Evolutionary conservation across 2,888 invertebrate genomes (phyloP).

Genomic region (Metellina segmentata): DNA sequence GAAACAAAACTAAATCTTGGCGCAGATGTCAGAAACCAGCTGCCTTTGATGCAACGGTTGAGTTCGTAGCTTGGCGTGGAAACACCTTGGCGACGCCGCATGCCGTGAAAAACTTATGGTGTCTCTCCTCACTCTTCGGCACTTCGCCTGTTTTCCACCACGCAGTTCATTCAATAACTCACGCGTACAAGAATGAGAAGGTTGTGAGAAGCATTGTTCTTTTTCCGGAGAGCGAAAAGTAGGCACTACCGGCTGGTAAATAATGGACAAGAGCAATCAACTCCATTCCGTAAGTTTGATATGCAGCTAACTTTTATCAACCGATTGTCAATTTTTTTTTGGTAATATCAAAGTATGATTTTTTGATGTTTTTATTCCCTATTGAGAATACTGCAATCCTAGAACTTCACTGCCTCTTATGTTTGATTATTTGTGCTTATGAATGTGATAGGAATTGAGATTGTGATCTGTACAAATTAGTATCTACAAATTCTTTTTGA

Average conservation of each 20-base stretch:
- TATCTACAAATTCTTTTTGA: too few relatives aligned
- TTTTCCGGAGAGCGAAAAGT: conserved; percentile 1
- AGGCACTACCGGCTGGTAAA: conserved; percentile 3
- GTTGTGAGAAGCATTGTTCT: background rate
- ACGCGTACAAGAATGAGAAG: conserved; percentile 17
- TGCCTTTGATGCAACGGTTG: background rate
- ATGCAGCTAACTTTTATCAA: too few relatives aligned
- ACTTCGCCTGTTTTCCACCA: background rate
- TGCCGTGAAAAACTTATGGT: conserved; percentile 23
- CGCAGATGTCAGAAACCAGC: background rate
- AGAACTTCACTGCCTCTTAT: too few relatives aligned
- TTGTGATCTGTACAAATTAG: too few relatives aligned
- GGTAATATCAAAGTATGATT: background rate
- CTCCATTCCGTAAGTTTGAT: background rate
- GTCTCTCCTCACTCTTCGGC: background rate
- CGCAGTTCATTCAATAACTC: conserved; percentile 1
- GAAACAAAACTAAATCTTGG: background rate
- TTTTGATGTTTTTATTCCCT: background rate
- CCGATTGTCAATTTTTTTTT: background rate
- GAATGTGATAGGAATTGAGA: too few relatives aligned
- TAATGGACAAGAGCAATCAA: background rate
- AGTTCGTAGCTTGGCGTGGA: conserved; percentile 21
- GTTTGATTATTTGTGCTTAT: too few relatives aligned
- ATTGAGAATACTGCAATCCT: background rate
- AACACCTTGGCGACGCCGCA: conserved; percentile 10